Conservation (phyloP, 2,113 vertebrate genomes). For the Tenebrosternarchus preto region DNA sequence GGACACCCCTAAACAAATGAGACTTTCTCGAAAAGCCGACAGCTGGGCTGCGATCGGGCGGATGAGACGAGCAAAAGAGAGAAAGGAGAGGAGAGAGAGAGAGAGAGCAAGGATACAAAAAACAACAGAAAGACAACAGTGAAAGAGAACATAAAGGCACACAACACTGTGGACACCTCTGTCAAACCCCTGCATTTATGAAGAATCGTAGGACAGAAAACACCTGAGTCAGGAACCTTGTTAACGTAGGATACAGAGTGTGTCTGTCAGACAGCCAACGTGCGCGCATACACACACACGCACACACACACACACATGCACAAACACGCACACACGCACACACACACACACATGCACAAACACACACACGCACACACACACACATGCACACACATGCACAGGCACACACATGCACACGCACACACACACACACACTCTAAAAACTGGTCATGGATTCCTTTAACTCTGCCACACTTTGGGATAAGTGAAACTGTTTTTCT, state of each 20-base stretch:
- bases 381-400: neutral
- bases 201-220: neutral
- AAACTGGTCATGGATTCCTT: constrained; percentile 29
- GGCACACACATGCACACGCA: neutral
- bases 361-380: neutral
- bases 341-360: no score
- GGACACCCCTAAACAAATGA: no score
- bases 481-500: constrained; percentile 32
- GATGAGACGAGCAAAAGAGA: neutral
- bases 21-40: neutral
- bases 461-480: constrained; percentile 49
- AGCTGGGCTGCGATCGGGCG: no score
- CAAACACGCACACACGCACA: neutral
- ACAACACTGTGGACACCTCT: neutral
- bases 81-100: neutral
- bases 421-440: neutral
- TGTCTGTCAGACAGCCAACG: neutral
- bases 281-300: neutral
- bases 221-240: neutral
- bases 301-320: neutral
- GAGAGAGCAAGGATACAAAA: neutral
- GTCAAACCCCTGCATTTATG: neutral
- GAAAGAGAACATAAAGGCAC: neutral
- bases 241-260: neutral
- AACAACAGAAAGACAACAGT: no score